Conservation (phyloP, 92 coral and sea anemone genomes). For the Phymanthus crucifer region DNA sequence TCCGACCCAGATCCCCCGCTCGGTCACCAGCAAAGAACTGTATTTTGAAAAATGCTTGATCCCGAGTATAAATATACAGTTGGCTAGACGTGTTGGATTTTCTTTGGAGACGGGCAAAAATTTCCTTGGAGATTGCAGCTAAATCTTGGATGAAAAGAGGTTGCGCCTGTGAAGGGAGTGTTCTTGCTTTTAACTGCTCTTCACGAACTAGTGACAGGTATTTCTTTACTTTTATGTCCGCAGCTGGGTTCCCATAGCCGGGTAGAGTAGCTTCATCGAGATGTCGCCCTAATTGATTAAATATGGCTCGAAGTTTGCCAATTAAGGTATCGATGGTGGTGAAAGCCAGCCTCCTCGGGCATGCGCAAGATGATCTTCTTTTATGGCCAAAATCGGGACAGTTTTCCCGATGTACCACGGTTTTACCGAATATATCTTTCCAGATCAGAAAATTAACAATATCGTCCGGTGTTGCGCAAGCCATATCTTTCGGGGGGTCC, state of each 20-base stretch:
- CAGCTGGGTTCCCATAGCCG: not conserved
- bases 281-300: conserved; percentile 1
- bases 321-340: conserved; percentile 28
- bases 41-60: conserved; percentile 16
- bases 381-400: not conserved
- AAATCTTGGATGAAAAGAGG: not conserved
- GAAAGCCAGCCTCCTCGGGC: conserved; percentile 19
- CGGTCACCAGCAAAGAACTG: conserved; percentile 20
- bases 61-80: not conserved
- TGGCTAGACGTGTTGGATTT: not conserved
- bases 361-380: not conserved
- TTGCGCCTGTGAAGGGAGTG: not conserved
- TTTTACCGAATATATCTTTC: conserved; percentile 32
- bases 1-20: conserved; percentile 19
- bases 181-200: not conserved
- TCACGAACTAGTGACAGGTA: not conserved
- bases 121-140: not conserved
- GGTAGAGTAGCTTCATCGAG: conserved; percentile 1
- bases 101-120: not conserved
- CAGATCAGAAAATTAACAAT: conserved; percentile 33
- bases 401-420: conserved; percentile 1
- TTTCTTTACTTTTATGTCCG: not conserved
- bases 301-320: conserved; percentile 25
- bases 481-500: conserved; percentile 13
- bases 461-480: conserved; percentile 23